Conservation (phyloP, 2,113 vertebrate species). For the Ramphastos sulfuratus region DNA sequence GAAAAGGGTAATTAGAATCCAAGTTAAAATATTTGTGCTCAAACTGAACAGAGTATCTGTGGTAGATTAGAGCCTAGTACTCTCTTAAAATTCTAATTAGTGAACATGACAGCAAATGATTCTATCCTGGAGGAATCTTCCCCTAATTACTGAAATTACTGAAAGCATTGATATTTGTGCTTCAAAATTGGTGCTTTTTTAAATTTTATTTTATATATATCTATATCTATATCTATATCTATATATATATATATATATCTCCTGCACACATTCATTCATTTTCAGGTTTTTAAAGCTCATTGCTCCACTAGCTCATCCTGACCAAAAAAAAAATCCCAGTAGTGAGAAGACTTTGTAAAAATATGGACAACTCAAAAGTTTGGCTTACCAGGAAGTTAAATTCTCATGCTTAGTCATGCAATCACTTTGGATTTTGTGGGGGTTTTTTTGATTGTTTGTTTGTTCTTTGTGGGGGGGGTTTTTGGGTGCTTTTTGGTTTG, state of each 20-base stretch:
- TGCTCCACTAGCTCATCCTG: not conserved
- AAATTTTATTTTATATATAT: not conserved
- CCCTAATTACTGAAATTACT: conserved; percentile 34
- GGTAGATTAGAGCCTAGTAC: not conserved
- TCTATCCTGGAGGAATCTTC: not conserved
- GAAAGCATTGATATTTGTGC: not conserved
- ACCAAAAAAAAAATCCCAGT: not conserved
- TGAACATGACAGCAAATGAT: not conserved
- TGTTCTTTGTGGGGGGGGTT: too few relatives aligned
- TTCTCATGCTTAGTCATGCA: not conserved
- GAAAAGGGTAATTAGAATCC: conserved; percentile 1
- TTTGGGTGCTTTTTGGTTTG: too few relatives aligned
- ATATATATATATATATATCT: not conserved
- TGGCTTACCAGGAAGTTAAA: not conserved
- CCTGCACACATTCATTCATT: not conserved
- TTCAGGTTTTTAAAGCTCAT: not conserved
- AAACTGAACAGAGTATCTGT: not conserved
- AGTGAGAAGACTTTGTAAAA: not conserved
- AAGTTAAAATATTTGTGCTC: conserved; percentile 6
- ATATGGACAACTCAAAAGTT: not conserved
- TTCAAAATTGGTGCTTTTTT: not conserved
- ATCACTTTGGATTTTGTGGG: too few relatives aligned
- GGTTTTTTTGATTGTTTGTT: too few relatives aligned
- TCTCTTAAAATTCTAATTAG: conserved; percentile 30
- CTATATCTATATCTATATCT: too few relatives aligned